Base-by-base conservation (phyloP, 2,113 vertebrate genomes). In the Maylandia zebra region DNA sequence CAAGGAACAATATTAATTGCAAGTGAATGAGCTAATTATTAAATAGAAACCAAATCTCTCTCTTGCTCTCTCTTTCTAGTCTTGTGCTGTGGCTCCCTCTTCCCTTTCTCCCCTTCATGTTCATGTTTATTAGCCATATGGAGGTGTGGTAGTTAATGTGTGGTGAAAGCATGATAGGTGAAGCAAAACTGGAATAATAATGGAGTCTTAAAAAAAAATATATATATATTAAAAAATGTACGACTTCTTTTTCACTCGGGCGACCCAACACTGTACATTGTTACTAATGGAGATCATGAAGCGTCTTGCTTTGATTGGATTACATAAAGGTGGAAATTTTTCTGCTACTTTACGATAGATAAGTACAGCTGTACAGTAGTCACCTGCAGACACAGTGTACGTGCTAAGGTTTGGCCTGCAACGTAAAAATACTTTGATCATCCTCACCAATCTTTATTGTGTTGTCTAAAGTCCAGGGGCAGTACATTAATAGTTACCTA, bases 71-170 rank as follows among this genome's bases (percentile, higher is more conserved):
- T 41, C 34, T 13, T 36, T 3, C 0, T 64, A 36, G 17, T 2
- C 32, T 64, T n/a, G 17, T 36, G 59, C 10, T 41, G 34, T 71
- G 38, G 66, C 38, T 71, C 38, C n/a, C 0, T 71, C n/a, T 24
- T 16, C 38, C 36, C n/a, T 71, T 0, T 43, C n/a, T 1, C 64
- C 11, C 0, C 19, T 22, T 41, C 66, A 24, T 16, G 66, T 45
- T 74, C 41, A 74, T 30, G 69, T 4, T 74, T 30, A 74, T 48
- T 17, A 27, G 41, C 13, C 41, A 30, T 7, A 27, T 45, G 41
- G 5, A 30, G 22, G 0, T 11, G 41, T 45, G 14, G 14, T 5
- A 24, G 38, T 43, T 45, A 27, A 74, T 71, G 13, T 48, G 41
- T 45, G 2, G 5, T 17, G 66, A 0, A 43, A 43, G 8, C 36